Evolutionary conservation across 2,888 invertebrate species (phyloP).

Genomic region (Agriopis aurantiaria): DNA sequence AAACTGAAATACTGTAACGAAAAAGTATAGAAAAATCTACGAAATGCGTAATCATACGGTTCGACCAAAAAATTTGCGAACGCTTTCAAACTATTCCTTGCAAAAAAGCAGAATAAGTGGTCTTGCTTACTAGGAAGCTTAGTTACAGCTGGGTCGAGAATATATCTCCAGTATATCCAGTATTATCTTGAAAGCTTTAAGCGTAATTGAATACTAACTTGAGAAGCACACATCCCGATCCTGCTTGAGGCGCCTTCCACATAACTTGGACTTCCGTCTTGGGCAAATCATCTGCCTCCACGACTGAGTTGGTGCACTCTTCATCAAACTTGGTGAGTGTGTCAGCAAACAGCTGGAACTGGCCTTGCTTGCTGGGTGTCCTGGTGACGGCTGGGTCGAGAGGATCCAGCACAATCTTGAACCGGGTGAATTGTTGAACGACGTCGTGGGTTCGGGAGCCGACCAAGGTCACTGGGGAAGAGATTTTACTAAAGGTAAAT

Average conservation of each 20-base stretch:
- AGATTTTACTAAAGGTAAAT: not conserved
- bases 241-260: slow-evolving; percentile 95
- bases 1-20: not conserved
- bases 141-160: not conserved
- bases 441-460: slow-evolving; percentile 89
- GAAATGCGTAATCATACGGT: too few species aligned
- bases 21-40: too few species aligned
- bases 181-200: not conserved
- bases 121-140: not conserved
- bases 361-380: slow-evolving; percentile 69
- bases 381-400: slow-evolving; percentile 76
- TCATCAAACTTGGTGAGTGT: slow-evolving; percentile 90
- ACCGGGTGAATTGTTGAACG: slow-evolving; percentile 92
- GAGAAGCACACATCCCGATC: slow-evolving; percentile 94
- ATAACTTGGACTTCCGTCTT: slow-evolving; percentile 95
- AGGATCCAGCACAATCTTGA: slow-evolving; percentile 91
- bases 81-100: too few species aligned
- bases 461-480: slow-evolving; percentile 87
- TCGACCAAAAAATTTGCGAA: too few species aligned
- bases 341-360: slow-evolving; percentile 85
- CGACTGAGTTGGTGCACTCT: slow-evolving; percentile 93
- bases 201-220: slow-evolving; percentile 84
- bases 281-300: slow-evolving; percentile 91
- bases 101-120: not conserved
- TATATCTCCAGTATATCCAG: too few species aligned